Base-by-base conservation (phyloP, 2,888 invertebrate species). In the Watsonalla binaria region DNA sequence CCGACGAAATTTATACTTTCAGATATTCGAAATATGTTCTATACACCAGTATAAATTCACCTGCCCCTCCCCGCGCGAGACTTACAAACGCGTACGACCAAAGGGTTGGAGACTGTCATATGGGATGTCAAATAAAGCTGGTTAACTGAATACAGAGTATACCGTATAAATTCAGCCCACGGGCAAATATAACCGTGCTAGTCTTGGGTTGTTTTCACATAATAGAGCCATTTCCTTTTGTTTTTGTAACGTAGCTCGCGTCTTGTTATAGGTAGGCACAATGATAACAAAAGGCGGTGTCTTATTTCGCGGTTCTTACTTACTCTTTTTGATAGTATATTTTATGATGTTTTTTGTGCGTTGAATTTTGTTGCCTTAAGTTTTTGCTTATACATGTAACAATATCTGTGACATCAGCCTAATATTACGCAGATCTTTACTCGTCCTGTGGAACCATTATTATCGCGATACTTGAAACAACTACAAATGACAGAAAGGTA, bases 221-320 rank as follows among this genome's bases (percentile, higher is more conserved):
- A 90, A 90, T 90, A 88, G 88, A 89, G 85, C 86, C 82, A 88
- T 90, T 89, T 90, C 84, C 89, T 89, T 90, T 86, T 89, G 90
- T 90, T 90, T 90, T 90, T 90, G 86, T 86, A 83, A 79, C 84
- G 80, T 79, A 75, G 71, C 79, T 76, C 73, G 77, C 78, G 76
- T 80, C 82, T 78, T 83, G 86, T 86, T 86, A 87, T 84, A 85
- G 86, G 86, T 81, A 80, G 78, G 80, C 74, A 76, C 89, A 88
- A 90, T 89, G 90, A 88, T 88, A 89, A 87, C 87, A 87, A 85
- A 87, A 86, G 82, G 68, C 77, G 80, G 82, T 83, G 79, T 86
- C 86, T 84, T 86, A 84, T 88, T 87, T 83, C 86, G 69, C 68
- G 60, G 74, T 77, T 80, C 80, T 79, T 81, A 78, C 76, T 77